These are phyloP conservation scores for Macaca mulatta DNA, from an alignment of 2,113 vertebrate genomes.

Conservation along the genomic window DNA sequence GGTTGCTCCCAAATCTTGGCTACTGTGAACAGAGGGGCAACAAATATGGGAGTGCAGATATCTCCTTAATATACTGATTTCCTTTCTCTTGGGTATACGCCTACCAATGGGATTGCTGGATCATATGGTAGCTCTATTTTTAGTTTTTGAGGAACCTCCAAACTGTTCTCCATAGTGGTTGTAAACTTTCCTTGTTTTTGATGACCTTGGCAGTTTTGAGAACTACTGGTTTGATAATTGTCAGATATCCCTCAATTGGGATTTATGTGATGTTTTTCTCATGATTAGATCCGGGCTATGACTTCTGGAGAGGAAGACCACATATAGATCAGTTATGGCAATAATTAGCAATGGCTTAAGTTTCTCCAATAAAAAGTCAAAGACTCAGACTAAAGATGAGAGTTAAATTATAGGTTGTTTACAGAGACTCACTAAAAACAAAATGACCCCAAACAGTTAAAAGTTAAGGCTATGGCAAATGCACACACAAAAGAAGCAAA, in stretches of 20 bases:
- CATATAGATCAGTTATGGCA: not conserved
- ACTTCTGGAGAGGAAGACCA: not conserved
- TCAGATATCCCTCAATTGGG: not conserved
- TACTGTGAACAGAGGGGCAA: too few relatives aligned
- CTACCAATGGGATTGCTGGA: too few relatives aligned
- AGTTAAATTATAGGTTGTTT: not conserved
- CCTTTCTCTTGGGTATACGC: too few relatives aligned
- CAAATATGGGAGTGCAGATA: too few relatives aligned
- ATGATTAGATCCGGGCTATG: not conserved
- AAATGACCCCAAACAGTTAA: not conserved
- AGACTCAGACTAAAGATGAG: not conserved
- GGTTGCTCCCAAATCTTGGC: too few relatives aligned
- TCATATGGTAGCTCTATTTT: too few relatives aligned
- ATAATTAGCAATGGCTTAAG: not conserved
- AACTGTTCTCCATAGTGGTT: too few relatives aligned
- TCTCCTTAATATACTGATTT: too few relatives aligned
- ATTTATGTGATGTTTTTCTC: not conserved
- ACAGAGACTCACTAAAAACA: not conserved
- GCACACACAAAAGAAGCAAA: not conserved
- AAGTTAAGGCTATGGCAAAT: not conserved
- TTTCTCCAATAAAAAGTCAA: not conserved
- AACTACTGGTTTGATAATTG: not conserved
- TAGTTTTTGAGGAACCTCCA: too few relatives aligned
- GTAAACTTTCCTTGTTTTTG: not conserved
- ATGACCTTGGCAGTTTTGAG: not conserved